Evolutionary conservation across 1,140 invertebrate genomes (phyloP), one percentile per base, ranked within the genome.

Genomic region (Lanistes nyassanus): DNA sequence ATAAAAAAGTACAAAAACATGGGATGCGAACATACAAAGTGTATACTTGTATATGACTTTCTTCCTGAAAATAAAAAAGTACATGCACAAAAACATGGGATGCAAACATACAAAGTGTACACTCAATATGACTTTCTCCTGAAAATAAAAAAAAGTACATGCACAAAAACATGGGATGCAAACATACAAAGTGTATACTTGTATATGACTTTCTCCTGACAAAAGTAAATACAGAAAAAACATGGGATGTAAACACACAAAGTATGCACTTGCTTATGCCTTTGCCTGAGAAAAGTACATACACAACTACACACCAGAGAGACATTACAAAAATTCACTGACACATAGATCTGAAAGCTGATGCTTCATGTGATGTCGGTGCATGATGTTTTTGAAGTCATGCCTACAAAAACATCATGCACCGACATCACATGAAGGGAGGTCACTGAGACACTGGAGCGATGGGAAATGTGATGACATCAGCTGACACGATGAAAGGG

Each of bases 121-220:
- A 60, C 23, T 58, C 21, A 23, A 56, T 29, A 56, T 37, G 6
- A 26, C 6, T 34, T 16, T 29, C 13, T 29, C 16, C 34, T 34
- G 70, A 9, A 58, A 29, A 58, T 42, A 60, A 56, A 37, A 56
- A 76, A 11, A 16, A 26, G 47, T 58, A 60, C n/a, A n/a, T n/a
- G n/a, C n/a, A n/a, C n/a, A n/a, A n/a, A n/a, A n/a, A n/a, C n/a
- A n/a, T n/a, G n/a, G n/a, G n/a, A n/a, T n/a, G n/a, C n/a, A n/a
- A n/a, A n/a, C n/a, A n/a, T n/a, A 64, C 23, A 11, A 29, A 64
- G 16, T 31, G n/a, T 36, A 36, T 4, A 60, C 4, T 60, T 55
- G 13, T 16, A n/a, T 13, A 55, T n/a, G 9, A 21, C n/a, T 9
- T 5, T n/a, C n/a, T 60, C n/a, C 7, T n/a, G n/a, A 29, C n/a